Percentiles rank a stretch among this genome's conserved stretches.
Evolutionary conservation across 2,113 vertebrate genomes (phyloP).

Genomic region (Rhynchopsitta pachyrhyncha): DNA sequence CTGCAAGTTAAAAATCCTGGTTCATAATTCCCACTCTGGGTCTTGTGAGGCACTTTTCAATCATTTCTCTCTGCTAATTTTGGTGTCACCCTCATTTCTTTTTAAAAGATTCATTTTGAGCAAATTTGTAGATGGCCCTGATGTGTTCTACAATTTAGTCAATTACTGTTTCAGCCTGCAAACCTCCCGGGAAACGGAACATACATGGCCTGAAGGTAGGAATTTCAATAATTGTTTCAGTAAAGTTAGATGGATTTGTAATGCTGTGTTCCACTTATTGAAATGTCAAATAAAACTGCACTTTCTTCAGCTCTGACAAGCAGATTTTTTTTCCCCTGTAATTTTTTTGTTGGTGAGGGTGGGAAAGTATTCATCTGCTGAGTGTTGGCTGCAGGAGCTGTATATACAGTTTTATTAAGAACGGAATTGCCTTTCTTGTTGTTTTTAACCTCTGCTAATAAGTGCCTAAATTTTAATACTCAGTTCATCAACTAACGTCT

Average conservation of each 20-base stretch:
- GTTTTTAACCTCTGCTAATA: constrained; percentile 34
- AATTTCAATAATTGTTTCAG: constrained; percentile 99
- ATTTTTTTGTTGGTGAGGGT: not conserved
- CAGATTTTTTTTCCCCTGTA: constrained; percentile 32
- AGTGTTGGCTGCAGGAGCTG: not conserved
- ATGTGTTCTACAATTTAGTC: constrained; percentile 99
- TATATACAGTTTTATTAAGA: not conserved
- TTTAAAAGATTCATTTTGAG: constrained; percentile 93
- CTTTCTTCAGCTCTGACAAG: constrained; percentile 82
- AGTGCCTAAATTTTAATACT: constrained; percentile 11
- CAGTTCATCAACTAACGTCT: not conserved
- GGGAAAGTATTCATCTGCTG: constrained; percentile 30
- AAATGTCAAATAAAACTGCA: constrained; percentile 97
- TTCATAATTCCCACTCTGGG: constrained; percentile 87
- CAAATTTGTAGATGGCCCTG: constrained; percentile 97
- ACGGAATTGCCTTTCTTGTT: not conserved
- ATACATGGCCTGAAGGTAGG: constrained; percentile 99
- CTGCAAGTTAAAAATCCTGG: constrained; percentile 85
- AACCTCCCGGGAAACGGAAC: constrained; percentile 99
- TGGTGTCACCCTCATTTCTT: constrained; percentile 91
- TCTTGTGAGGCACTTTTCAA: constrained; percentile 87
- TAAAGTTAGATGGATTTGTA: constrained; percentile 97
- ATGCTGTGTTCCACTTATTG: constrained; percentile 99
- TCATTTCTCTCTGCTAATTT: constrained; percentile 89
- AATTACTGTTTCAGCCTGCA: constrained; percentile 99